Conservation (phyloP, 2,797 vertebrate species). For the Lithobates pipiens region DNA sequence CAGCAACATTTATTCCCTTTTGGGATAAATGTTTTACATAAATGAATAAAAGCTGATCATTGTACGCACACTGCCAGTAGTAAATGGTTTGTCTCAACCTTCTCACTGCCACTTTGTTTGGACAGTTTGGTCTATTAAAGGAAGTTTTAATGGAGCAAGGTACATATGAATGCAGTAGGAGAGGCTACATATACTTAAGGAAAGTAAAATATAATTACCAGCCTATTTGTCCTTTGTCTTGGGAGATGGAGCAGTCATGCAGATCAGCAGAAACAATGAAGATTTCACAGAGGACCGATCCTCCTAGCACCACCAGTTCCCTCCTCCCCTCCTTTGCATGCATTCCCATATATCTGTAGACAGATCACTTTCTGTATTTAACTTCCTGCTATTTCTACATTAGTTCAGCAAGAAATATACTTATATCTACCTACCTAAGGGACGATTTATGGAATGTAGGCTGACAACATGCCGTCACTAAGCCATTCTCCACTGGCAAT, state of each 20-base stretch:
- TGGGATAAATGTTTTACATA: no score
- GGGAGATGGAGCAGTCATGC: background rate
- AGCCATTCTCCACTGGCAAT: background rate
- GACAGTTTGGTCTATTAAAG: no score
- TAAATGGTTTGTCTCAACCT: no score
- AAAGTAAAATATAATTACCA: background rate
- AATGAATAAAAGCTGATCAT: no score
- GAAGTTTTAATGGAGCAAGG: no score
- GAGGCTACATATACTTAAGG: no score
- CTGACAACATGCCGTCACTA: background rate
- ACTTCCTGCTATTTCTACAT: background rate
- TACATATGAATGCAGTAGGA: no score
- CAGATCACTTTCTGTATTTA: background rate
- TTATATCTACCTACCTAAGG: background rate
- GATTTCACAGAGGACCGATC: background rate
- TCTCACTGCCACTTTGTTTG: no score
- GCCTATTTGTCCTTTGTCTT: background rate
- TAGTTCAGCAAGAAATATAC: background rate
- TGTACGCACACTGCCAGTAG: no score
- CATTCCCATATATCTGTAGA: background rate
- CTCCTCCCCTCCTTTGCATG: slow-evolving; percentile 10
- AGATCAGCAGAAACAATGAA: background rate
- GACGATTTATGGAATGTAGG: background rate
- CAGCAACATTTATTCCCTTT: no score
- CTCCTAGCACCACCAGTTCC: slow-evolving; percentile 14